A percentile compares a stretch with the other conserved stretches of the same genome.
Conservation (phyloP, 2,113 vertebrate species). For the Engystomops pustulosus region DNA sequence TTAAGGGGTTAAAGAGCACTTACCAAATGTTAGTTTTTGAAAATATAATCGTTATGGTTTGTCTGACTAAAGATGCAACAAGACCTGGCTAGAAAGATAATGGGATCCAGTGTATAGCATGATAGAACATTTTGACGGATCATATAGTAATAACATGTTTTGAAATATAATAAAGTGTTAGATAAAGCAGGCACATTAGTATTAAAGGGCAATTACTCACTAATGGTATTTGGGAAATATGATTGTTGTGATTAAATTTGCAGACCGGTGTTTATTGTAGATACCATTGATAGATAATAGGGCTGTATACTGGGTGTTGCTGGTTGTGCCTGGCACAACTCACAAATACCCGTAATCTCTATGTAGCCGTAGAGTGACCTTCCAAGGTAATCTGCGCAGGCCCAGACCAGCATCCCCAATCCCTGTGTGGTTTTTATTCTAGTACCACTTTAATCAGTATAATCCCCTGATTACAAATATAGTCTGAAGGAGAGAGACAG, state of each 20-base stretch:
- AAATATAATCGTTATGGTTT: neutral
- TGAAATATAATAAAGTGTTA: neutral
- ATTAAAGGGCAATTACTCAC: neutral
- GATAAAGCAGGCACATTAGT: neutral
- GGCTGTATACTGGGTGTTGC: neutral
- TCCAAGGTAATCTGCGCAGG: neutral
- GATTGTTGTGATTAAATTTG: neutral
- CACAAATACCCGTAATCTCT: slow-evolving; percentile 10
- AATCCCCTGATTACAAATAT: slow-evolving; percentile 28
- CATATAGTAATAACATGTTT: neutral
- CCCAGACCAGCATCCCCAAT: neutral
- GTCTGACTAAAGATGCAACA: neutral
- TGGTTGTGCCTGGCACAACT: neutral
- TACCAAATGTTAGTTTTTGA: too few species aligned
- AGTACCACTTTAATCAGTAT: slow-evolving; percentile 19
- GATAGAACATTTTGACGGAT: neutral
- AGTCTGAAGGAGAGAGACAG: neutral
- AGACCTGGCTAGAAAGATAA: neutral
- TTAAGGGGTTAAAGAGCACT: too few species aligned
- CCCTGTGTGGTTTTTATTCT: slow-evolving; percentile 31
- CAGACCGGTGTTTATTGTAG: neutral
- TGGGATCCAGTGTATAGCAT: too few species aligned
- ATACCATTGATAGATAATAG: neutral
- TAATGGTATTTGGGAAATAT: neutral
- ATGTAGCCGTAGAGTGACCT: slow-evolving; percentile 33